Evolutionary conservation across 2,888 invertebrate species (phyloP).

Genomic region (Lysandra coridon): DNA sequence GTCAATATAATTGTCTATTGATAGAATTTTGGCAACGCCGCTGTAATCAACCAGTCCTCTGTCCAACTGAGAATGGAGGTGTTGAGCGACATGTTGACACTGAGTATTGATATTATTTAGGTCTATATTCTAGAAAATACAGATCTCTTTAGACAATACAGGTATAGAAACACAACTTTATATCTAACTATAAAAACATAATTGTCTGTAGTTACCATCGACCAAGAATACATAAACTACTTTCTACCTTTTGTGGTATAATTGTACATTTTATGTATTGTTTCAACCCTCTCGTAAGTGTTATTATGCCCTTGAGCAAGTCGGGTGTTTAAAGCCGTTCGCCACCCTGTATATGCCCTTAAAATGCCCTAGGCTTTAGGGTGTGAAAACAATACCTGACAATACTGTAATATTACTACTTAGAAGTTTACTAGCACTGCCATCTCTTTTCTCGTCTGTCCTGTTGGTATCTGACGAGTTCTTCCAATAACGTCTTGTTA

Average conservation of each 20-base stretch:
- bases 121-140: not conserved
- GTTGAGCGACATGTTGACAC: conserved; percentile 13
- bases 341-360: conserved; percentile 10
- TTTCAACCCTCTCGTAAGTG: not conserved
- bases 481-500: not conserved
- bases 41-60: not conserved
- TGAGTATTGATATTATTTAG: not conserved
- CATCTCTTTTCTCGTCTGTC: not conserved
- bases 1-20: not conserved
- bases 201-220: not conserved
- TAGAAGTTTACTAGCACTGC: not conserved
- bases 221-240: not conserved
- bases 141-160: not conserved
- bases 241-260: not conserved
- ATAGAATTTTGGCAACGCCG: conserved; percentile 9
- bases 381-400: not conserved
- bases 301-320: conserved; percentile 1
- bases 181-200: not conserved
- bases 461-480: not conserved
- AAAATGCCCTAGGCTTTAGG: conserved; percentile 5
- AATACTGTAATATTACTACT: not conserved
- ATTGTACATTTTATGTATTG: not conserved
- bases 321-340: not conserved
- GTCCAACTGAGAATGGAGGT: conserved; percentile 15
- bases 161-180: not conserved